Evolutionary conservation across 2,797 vertebrate species (phyloP).

Genomic region (Ficedula albicollis): DNA sequence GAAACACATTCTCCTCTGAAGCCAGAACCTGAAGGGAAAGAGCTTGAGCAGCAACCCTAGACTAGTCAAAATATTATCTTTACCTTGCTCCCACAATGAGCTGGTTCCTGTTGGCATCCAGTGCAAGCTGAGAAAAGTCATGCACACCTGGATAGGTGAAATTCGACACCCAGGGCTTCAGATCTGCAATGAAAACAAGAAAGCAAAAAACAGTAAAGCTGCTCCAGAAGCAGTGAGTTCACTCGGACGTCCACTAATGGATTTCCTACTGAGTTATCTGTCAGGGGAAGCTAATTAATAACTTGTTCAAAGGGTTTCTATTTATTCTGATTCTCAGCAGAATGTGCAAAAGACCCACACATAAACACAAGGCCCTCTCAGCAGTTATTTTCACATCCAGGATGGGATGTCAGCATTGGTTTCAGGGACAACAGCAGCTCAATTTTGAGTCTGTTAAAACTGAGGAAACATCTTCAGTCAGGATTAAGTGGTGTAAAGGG

Average conservation of each 20-base stretch:
- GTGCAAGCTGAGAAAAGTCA: constrained; percentile 95
- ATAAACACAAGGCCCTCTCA: not conserved
- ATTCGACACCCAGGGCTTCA: constrained; percentile 91
- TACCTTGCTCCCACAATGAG: constrained; percentile 98
- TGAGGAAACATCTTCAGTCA: not conserved
- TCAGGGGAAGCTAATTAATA: constrained; percentile 13
- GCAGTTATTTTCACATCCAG: constrained; percentile 9
- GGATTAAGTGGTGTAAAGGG: not conserved
- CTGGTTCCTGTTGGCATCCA: constrained; percentile 95
- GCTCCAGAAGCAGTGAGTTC: constrained; percentile 27
- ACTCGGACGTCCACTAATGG: not conserved
- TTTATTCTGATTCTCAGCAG: not conserved
- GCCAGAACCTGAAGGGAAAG: constrained; percentile 1
- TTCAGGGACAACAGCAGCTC: not conserved
- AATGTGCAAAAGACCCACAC: not conserved
- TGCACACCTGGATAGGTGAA: constrained; percentile 88
- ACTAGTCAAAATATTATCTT: constrained; percentile 61
- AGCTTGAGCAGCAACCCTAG: not conserved
- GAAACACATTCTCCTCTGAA: constrained; percentile 7
- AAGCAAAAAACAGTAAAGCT: constrained; percentile 42
- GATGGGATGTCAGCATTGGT: not conserved
- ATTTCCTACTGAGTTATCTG: not conserved
- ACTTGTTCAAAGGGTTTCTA: constrained; percentile 32
- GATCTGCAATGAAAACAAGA: constrained; percentile 77
- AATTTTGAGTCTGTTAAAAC: not conserved